Evolutionary conservation across 1,140 invertebrate genomes (phyloP).

Genomic region (Chlorops oryzae): DNA sequence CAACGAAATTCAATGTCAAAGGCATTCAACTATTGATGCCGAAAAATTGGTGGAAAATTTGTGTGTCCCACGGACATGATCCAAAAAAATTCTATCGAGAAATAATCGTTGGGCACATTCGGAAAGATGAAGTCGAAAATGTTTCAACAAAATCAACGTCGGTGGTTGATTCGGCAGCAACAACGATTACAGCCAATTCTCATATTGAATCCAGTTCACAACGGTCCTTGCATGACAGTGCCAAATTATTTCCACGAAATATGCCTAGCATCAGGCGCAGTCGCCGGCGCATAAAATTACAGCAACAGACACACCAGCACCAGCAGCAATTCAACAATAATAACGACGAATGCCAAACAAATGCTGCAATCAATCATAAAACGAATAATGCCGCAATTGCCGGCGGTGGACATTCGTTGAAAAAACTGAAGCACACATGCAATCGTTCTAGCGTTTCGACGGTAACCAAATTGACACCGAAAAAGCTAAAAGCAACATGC

Average conservation of each 20-base stretch:
- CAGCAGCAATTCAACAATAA: background rate
- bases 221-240: slow-evolving; percentile 21
- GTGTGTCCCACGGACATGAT: slow-evolving; percentile 29
- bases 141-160: background rate
- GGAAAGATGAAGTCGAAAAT: background rate
- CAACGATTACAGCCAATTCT: background rate
- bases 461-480: slow-evolving; percentile 32
- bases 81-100: slow-evolving; percentile 28
- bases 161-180: too few species aligned
- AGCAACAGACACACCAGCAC: slow-evolving; percentile 1
- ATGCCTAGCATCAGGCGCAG: slow-evolving; percentile 43
- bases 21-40: slow-evolving; percentile 26
- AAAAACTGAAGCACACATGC: background rate
- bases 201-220: slow-evolving; percentile 13
- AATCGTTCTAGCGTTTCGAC: slow-evolving; percentile 27
- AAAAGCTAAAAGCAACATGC: slow-evolving; percentile 24
- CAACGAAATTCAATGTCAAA: too few species aligned
- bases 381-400: slow-evolving; percentile 13
- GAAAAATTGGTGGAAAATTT: slow-evolving; percentile 39
- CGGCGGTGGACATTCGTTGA: background rate
- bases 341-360: slow-evolving; percentile 5
- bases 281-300: slow-evolving; percentile 17
- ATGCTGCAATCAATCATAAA: background rate
- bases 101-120: slow-evolving; percentile 16
- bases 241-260: slow-evolving; percentile 42